Evolutionary conservation across 1,140 invertebrate genomes (phyloP), one percentile per base, ranked within the genome.

Genomic region (Sitobion miscanthi): DNA sequence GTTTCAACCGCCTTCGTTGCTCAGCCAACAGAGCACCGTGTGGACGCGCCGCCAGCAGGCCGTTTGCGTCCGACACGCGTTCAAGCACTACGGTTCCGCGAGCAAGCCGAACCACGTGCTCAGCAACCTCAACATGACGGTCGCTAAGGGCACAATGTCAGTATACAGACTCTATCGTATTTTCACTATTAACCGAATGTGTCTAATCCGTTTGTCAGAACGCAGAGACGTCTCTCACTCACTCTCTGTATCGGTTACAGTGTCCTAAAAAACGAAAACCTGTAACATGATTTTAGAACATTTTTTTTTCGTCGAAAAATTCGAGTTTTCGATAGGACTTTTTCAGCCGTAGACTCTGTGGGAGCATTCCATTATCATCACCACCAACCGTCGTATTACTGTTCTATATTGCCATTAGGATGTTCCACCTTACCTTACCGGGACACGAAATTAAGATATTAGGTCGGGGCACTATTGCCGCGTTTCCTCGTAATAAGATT

Each of bases 141-240:
- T 96, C 21, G 95, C 95, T 6, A 95, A 96, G 93, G 96, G 96
- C 90, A 95, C 95, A 52, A 96, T 96, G 96, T 96, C 95, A 96
- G 95, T 95, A 62, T 62, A 54, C 52, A 35, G 17, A 17, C 23
- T 4, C 20, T 69, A 69, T 69, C 3, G 62, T 69, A 17, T 17
- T n/a, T 69, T n/a, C 1, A 38, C 38, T 69, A 9, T 77, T n/a
- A n/a, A 17, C 25, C 30, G 47, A 0, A 49, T 62, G 25, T 17
- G 2, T 35, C 30, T 35, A n/a, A 4, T 3, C n/a, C 5, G 62
- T n/a, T 77, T n/a, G 14, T 2, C n/a, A 69, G 62, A 69, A 14
- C 5, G 7, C 9, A n/a, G 62, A n/a, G 11, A 69, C 17, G 14
- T 9, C 62, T n/a, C 11, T 69, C 62, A 1, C 42, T 42, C 42